Evolutionary conservation across 2,113 vertebrate species (phyloP), one percentile per base, ranked within the genome.

Genomic region (Eudorcas thomsonii): DNA sequence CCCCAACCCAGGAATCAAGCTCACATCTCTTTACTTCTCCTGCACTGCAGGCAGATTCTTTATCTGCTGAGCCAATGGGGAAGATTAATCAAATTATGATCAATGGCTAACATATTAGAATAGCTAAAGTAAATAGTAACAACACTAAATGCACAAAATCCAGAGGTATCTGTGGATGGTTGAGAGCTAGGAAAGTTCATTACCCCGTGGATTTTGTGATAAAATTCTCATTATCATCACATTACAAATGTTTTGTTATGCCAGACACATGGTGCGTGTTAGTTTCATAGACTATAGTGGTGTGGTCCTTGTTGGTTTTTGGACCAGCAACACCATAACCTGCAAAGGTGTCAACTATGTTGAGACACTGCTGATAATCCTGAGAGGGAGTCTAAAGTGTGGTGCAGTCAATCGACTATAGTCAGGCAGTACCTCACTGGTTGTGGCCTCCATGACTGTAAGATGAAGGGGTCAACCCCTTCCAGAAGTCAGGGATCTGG

Each of bases 1-100:
- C n/a, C 67, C n/a, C 0, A 1, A 39, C 19, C 67, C 4, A 0
- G 67, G n/a, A 19, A 39, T 39, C 0, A 1, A 71, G 67, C n/a
- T 21, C n/a, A 39, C n/a, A 39, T 71, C 19, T 23, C n/a, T 71
- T 39, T 74, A 25, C n/a, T 74, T 74, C 10, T 71, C 67, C 67
- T 39, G n/a, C 10, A 39, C 67, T 23, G n/a, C 10, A 23, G 67
- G 19, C n/a, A 39, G n/a, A 74, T 74, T 23, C 67, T 74, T 74
- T 39, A 74, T 2, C n/a, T 74, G n/a, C n/a, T 23, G 67, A 74
- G 67, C 19, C n/a, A 39, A 39, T 0, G 0, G n/a, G n/a, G n/a
- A 74, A 23, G n/a, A 39, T 39, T 39, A 39, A 39, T 84, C 14
- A 82, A 90, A 86, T 67, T 82, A 54, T 23, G 21, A 3, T 39